Conservation (phyloP, 2,797 vertebrate genomes). For the Muscicapa comitata region DNA sequence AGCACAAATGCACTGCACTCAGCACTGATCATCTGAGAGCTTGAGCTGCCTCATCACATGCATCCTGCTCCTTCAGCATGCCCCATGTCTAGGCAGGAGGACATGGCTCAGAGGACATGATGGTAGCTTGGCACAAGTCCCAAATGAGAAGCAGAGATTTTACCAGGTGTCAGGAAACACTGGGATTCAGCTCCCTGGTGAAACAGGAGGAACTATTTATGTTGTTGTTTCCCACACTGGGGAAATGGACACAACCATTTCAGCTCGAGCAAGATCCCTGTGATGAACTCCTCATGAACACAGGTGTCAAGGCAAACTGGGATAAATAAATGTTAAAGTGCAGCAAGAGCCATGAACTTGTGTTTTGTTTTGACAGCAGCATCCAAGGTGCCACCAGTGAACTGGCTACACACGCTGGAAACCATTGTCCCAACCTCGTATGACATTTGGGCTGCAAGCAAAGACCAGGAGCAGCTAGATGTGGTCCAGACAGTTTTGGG, state of each 20-base stretch:
- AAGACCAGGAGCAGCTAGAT: not conserved
- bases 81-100: not conserved
- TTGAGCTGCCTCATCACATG: not conserved
- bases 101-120: not conserved
- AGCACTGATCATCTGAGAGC: not conserved
- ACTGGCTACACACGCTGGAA: not conserved
- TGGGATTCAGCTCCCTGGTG: not conserved
- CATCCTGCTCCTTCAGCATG: not conserved
- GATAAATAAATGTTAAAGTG: not conserved
- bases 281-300: not conserved
- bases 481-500: not conserved
- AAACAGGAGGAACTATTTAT: not conserved
- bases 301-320: not conserved
- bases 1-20: not conserved
- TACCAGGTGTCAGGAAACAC: not conserved
- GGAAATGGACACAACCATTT: not conserved
- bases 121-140: not conserved
- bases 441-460: not conserved
- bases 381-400: not conserved
- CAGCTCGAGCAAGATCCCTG: not conserved
- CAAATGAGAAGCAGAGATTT: not conserved
- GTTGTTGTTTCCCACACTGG: not conserved
- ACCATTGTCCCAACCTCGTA: rapidly evolving
- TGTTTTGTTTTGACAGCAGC: not conserved
- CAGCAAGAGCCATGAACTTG: not conserved